Conservation (phyloP, 2,888 invertebrate genomes). For the Heliconius hortense region DNA sequence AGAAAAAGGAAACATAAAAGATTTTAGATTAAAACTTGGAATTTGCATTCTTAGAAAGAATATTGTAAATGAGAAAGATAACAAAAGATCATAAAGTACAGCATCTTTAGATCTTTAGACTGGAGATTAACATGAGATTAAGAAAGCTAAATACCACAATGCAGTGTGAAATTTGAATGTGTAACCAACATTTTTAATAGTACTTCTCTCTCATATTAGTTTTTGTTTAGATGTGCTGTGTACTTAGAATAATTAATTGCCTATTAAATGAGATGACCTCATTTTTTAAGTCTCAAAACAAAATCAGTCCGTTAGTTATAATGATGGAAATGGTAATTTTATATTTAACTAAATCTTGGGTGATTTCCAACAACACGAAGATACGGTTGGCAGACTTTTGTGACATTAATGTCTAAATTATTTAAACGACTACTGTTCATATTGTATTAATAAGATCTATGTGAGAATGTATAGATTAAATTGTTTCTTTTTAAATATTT, state of each 20-base stretch:
- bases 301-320: conserved; percentile 75
- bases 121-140: conserved; percentile 27
- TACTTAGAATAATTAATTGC: conserved; percentile 73
- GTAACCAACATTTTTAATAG: conserved; percentile 64
- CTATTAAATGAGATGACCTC: conserved; percentile 58
- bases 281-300: conserved; percentile 69
- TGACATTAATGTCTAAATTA: conserved; percentile 25
- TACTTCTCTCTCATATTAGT: conserved; percentile 72
- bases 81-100: neutral
- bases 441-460: conserved; percentile 13
- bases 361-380: conserved; percentile 54
- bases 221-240: conserved; percentile 80
- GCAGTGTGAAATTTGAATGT: conserved; percentile 56
- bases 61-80: conserved; percentile 8
- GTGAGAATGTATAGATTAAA: conserved; percentile 5
- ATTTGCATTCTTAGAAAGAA: conserved; percentile 11
- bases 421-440: conserved; percentile 16
- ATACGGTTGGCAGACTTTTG: conserved; percentile 22
- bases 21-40: neutral
- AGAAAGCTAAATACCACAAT: conserved; percentile 26
- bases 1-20: conserved; percentile 12
- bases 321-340: conserved; percentile 62
- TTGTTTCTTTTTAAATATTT: neutral
- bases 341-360: conserved; percentile 57
- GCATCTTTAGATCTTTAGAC: conserved; percentile 4